phyloP scores from a whole-genome alignment of 1,140 invertebrate species.

The Mycetomoellerius zeteki region DNA sequence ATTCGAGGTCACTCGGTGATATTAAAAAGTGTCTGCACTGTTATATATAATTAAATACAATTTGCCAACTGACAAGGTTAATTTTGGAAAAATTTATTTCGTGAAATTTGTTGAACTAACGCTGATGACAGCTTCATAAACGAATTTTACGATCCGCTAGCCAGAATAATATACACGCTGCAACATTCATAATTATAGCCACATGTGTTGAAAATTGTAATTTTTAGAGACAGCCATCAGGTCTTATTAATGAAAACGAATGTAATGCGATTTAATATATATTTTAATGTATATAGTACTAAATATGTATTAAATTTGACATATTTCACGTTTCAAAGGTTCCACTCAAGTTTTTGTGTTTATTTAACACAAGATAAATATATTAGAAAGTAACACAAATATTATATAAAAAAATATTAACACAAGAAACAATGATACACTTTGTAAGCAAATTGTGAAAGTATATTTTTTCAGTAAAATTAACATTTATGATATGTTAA shows the following conservation, averaged over 20 bases:
- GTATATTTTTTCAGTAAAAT: too few species aligned
- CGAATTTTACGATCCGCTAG: background rate
- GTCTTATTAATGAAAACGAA: background rate
- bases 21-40: background rate
- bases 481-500: too few species aligned
- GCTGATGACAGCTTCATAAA: background rate
- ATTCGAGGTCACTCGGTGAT: conserved; percentile 68
- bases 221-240: background rate
- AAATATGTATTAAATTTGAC: too few species aligned
- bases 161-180: background rate
- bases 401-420: too few species aligned
- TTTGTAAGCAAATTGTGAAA: too few species aligned
- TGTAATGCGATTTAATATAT: background rate
- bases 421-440: too few species aligned
- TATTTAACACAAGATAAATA: too few species aligned
- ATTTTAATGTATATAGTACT: background rate
- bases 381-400: too few species aligned
- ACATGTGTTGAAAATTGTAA: background rate
- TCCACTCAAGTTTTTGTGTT: too few species aligned
- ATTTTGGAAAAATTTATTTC: background rate
- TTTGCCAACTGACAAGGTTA: background rate
- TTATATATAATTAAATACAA: background rate
- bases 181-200: conserved; percentile 1
- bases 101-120: background rate
- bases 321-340: too few species aligned